phyloP scores from a whole-genome alignment of 2,113 vertebrate genomes.

The Saccopteryx leptura region DNA sequence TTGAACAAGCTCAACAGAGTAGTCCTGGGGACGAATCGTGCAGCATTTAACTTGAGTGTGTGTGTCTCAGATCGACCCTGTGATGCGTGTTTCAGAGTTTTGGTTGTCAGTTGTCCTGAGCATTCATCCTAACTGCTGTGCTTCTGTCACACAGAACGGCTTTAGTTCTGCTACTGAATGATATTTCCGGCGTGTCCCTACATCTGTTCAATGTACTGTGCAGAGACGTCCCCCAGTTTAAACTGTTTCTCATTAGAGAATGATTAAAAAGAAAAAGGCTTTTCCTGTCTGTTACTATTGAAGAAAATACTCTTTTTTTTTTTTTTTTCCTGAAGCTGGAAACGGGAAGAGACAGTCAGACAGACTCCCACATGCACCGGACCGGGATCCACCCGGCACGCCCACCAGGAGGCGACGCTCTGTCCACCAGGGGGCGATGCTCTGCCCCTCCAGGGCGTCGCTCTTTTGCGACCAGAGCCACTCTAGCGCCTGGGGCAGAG shows the following conservation, averaged over 20 bases:
- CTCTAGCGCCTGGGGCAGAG: too few relatives aligned
- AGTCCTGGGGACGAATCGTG: rapidly evolving
- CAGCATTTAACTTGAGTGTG: background rate
- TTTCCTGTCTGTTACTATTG: conserved; percentile 50
- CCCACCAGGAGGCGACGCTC: too few relatives aligned
- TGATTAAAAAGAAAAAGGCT: conserved; percentile 64
- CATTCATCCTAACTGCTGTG: background rate
- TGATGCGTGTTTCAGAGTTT: background rate
- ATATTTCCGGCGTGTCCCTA: conserved; percentile 30
- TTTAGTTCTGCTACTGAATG: conserved; percentile 62
- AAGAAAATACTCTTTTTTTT: conserved; percentile 78
- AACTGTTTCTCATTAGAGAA: conserved; percentile 68
- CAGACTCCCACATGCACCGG: too few relatives aligned
- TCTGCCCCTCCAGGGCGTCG: too few relatives aligned
- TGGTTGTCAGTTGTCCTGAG: background rate
- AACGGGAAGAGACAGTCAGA: too few relatives aligned
- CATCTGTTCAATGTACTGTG: conserved; percentile 72
- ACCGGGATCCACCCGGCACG: too few relatives aligned
- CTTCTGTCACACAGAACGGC: background rate
- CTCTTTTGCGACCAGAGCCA: too few relatives aligned
- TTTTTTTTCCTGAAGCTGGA: too few relatives aligned
- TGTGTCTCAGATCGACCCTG: background rate
- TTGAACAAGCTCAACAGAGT: background rate
- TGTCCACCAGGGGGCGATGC: too few relatives aligned
- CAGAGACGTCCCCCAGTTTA: conserved; percentile 61